Evolutionary conservation across 2,113 vertebrate species (phyloP).

Genomic region (Podarcis raffonei): DNA sequence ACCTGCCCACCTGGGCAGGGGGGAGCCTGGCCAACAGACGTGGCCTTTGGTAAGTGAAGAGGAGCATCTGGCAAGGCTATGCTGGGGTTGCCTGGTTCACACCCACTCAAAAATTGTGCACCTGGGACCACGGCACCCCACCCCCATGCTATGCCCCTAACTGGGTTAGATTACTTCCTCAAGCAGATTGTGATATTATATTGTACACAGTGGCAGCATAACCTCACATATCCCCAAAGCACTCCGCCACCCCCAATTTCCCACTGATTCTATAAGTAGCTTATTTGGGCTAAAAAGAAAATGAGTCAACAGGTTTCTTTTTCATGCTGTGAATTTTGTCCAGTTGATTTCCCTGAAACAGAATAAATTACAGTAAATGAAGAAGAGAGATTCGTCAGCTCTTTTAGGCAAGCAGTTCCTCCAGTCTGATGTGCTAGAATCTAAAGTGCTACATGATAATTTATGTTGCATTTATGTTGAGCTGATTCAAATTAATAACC

Average conservation of each 20-base stretch:
- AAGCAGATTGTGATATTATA: no score
- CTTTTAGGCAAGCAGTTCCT: not conserved
- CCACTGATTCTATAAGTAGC: not conserved
- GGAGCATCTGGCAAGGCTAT: no score
- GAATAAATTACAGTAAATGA: not conserved
- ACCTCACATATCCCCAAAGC: not conserved
- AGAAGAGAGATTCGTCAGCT: not conserved
- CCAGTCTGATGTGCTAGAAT: not conserved
- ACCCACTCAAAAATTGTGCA: no score
- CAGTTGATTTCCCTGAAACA: not conserved
- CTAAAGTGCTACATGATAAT: not conserved
- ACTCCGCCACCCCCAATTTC: not conserved
- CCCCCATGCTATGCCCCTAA: no score
- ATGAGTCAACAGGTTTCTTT: conserved; percentile 2
- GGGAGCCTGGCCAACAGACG: no score
- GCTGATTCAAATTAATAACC: not conserved
- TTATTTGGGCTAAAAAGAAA: conserved; percentile 17
- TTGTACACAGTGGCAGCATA: not conserved
- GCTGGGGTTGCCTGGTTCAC: no score
- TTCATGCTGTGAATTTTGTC: not conserved
- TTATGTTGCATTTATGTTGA: not conserved
- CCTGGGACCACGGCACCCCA: no score
- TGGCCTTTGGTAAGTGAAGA: no score
- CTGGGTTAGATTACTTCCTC: no score
- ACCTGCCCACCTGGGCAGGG: no score